Evolutionary conservation across 2,888 invertebrate genomes (phyloP).

Genomic region (Lymantria dispar): DNA sequence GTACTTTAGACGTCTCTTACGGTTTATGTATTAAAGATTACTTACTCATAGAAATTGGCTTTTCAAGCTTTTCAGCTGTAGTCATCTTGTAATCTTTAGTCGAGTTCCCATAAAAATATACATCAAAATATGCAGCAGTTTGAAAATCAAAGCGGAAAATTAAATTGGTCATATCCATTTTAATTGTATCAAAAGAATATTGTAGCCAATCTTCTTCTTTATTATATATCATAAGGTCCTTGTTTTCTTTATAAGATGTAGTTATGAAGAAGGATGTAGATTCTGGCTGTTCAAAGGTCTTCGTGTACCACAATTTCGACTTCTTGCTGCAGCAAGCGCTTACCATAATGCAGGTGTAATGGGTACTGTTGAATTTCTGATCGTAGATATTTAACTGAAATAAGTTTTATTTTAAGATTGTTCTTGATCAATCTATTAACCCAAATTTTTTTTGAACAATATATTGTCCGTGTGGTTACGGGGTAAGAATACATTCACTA

Average conservation of each 20-base stretch:
- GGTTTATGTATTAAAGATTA: too few relatives aligned
- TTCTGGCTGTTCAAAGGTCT: background rate
- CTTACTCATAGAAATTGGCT: background rate
- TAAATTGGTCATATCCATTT: background rate
- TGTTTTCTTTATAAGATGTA: background rate
- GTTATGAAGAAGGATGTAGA: background rate
- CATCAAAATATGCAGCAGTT: background rate
- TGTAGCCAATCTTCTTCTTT: background rate
- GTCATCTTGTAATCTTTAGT: background rate
- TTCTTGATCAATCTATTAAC: too few relatives aligned
- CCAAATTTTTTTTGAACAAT: too few relatives aligned
- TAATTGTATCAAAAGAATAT: background rate
- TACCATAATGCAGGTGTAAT: slow-evolving; percentile 1
- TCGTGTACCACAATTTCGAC: background rate
- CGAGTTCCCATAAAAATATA: slow-evolving; percentile 2
- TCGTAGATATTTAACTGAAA: slow-evolving; percentile 1
- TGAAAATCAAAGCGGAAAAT: slow-evolving; percentile 1
- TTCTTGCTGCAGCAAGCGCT: background rate
- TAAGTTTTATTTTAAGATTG: too few relatives aligned
- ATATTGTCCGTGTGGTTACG: too few relatives aligned
- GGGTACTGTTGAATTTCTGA: background rate
- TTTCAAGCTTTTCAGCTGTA: background rate
- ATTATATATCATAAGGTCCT: background rate
- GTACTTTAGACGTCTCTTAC: too few relatives aligned
- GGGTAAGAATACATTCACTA: too few relatives aligned